phyloP scores from a whole-genome alignment of 2,113 vertebrate genomes.

The Periophthalmodon schlosseri region DNA sequence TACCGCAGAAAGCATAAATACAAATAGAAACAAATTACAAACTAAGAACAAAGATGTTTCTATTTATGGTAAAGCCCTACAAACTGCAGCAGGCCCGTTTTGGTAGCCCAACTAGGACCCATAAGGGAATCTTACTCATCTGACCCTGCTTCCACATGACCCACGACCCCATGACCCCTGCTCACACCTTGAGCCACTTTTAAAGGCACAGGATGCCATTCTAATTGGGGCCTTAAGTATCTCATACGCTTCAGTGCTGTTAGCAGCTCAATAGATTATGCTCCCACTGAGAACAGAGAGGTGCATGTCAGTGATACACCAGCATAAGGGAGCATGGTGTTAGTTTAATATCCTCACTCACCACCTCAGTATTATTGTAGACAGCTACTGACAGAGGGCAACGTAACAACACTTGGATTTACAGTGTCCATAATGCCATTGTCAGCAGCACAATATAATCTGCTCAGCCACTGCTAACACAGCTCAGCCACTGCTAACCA shows the following conservation, averaged over 20 bases:
- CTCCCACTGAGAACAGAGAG: slow-evolving; percentile 10
- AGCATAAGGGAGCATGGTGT: neutral
- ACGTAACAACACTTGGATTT: neutral
- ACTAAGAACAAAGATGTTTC: neutral
- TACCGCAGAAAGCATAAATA: neutral
- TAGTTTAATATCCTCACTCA: slow-evolving; percentile 10
- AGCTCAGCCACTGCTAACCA: no score
- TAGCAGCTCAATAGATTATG: slow-evolving; percentile 3
- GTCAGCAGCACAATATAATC: neutral
- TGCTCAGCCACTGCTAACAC: neutral
- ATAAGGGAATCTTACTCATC: slow-evolving; percentile 59
- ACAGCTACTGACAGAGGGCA: slow-evolving; percentile 21
- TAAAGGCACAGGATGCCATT: slow-evolving; percentile 12
- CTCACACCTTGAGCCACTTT: neutral
- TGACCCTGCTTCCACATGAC: slow-evolving; percentile 29
- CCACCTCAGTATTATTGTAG: neutral
- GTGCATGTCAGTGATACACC: slow-evolving; percentile 16
- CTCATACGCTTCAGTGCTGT: neutral
- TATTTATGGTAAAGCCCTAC: neutral
- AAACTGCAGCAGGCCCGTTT: slow-evolving; percentile 12
- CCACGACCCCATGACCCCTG: slow-evolving; percentile 12
- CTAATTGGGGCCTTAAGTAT: slow-evolving; percentile 5
- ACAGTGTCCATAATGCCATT: neutral
- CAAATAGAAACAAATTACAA: neutral
- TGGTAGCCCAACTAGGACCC: slow-evolving; percentile 29